Conservation (phyloP, 2,888 invertebrate species). For the Andrena fulva region DNA sequence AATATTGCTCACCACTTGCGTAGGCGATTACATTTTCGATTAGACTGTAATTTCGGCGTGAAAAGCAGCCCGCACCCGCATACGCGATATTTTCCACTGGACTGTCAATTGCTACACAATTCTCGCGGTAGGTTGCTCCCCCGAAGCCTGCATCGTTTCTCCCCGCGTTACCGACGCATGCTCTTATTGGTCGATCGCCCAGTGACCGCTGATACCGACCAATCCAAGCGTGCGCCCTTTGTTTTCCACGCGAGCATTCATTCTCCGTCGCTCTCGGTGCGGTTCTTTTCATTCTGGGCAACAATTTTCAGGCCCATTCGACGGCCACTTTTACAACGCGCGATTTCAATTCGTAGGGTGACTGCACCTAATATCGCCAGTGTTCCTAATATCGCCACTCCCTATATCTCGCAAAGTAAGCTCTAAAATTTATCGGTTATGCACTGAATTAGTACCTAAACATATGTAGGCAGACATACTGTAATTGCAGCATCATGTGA, state of each 20-base stretch:
- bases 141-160: conserved; percentile 41
- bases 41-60: conserved; percentile 14
- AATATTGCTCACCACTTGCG: conserved; percentile 66
- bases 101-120: conserved; percentile 59
- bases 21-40: conserved; percentile 68
- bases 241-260: neutral
- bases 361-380: no score
- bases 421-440: no score
- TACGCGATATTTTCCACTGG: conserved; percentile 46
- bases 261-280: neutral
- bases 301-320: neutral
- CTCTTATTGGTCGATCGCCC: conserved; percentile 22
- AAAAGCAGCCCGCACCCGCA: conserved; percentile 29
- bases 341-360: neutral
- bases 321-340: neutral
- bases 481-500: no score
- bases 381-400: no score
- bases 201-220: conserved; percentile 7
- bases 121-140: conserved; percentile 47
- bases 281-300: neutral
- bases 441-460: no score
- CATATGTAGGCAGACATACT: no score
- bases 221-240: conserved; percentile 6
- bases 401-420: no score
- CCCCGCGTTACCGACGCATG: conserved; percentile 24